phyloP scores from a whole-genome alignment of 2,888 invertebrate genomes.

The Drosophila bunnanda region DNA sequence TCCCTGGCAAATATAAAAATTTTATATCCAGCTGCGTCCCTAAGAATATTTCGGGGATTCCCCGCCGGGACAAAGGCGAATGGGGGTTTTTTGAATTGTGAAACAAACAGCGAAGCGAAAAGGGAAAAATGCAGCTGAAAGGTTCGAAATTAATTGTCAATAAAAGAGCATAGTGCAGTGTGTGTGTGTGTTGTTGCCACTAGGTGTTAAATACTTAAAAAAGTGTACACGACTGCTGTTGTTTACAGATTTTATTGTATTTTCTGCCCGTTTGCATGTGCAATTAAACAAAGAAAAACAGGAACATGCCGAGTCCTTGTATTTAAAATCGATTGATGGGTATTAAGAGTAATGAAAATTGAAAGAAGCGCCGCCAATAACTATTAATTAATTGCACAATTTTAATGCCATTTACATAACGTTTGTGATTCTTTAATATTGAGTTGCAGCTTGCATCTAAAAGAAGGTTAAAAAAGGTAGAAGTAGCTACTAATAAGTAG shows the following conservation, averaged over 20 bases:
- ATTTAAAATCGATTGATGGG: constrained; percentile 34
- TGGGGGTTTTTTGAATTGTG: not conserved
- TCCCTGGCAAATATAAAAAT: constrained; percentile 26
- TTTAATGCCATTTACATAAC: not conserved
- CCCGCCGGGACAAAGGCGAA: not conserved
- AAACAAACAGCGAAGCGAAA: constrained; percentile 16
- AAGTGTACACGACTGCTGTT: constrained; percentile 27
- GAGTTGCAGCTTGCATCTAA: not conserved
- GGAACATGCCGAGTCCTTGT: constrained; percentile 19
- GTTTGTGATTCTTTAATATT: not conserved
- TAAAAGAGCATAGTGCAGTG: constrained; percentile 22
- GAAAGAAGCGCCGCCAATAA: constrained; percentile 4
- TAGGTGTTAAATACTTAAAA: constrained; percentile 33
- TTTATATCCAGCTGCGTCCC: constrained; percentile 24
- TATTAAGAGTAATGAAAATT: constrained; percentile 23
- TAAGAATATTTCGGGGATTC: constrained; percentile 5
- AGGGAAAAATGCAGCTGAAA: constrained; percentile 28
- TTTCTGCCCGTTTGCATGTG: constrained; percentile 20
- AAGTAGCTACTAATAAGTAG: no score
- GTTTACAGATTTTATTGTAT: constrained; percentile 14
- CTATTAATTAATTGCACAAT: constrained; percentile 7
- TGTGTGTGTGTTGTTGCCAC: constrained; percentile 4
- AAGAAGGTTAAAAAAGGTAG: no score
- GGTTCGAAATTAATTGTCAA: constrained; percentile 43
- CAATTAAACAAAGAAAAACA: constrained; percentile 22